Conservation (phyloP, 2,888 invertebrate species). For the Magallana nippona region DNA sequence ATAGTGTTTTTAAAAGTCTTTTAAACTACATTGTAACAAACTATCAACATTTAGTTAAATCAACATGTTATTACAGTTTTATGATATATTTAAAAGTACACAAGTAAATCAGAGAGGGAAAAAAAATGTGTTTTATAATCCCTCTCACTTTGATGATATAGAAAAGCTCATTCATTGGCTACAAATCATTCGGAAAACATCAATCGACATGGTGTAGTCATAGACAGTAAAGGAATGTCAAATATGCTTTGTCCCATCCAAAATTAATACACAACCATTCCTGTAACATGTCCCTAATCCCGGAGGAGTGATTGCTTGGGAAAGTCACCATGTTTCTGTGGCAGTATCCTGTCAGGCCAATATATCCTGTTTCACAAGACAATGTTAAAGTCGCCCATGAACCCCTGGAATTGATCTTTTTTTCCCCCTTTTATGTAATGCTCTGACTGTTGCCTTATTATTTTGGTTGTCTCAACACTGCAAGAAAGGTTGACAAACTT, state of each 20-base stretch:
- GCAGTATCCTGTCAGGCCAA: background rate
- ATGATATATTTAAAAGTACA: constrained; percentile 30
- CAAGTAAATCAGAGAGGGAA: constrained; percentile 23
- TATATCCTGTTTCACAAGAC: background rate
- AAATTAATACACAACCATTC: background rate
- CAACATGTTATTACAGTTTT: constrained; percentile 29
- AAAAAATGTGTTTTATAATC: background rate
- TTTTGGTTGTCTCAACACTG: background rate
- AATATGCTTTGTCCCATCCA: constrained; percentile 11
- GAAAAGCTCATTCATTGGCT: background rate
- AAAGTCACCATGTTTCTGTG: background rate
- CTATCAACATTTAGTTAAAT: constrained; percentile 13
- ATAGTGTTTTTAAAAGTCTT: constrained; percentile 7
- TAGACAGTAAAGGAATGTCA: constrained; percentile 6
- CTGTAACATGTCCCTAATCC: background rate
- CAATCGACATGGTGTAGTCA: constrained; percentile 7
- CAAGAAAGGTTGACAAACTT: background rate
- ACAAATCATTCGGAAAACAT: constrained; percentile 1
- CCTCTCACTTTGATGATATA: background rate
- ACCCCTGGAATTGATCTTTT: background rate
- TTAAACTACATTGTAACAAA: constrained; percentile 27
- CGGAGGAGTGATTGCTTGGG: constrained; percentile 8
- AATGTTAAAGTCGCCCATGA: background rate
- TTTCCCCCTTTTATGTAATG: background rate
- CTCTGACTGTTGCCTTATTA: background rate